These are phyloP conservation scores for Octopus bimaculoides DNA, from an alignment of 1,140 invertebrate species.

Conservation along the genomic window DNA sequence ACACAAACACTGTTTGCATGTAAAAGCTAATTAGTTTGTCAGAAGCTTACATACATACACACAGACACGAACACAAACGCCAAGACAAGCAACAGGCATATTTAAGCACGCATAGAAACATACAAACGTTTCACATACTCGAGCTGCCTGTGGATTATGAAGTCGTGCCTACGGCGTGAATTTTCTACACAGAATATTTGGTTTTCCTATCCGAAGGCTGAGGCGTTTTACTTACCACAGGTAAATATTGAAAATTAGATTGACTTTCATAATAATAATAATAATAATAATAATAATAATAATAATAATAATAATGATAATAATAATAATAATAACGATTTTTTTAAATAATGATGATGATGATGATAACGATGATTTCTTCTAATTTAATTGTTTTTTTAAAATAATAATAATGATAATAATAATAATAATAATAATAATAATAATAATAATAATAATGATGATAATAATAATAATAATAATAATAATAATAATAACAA, in stretches of 20 bases:
- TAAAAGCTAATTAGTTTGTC: neutral
- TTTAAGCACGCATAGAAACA: neutral
- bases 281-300: no score
- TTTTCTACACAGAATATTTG: neutral
- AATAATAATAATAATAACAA: no score
- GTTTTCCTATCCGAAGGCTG: constrained; percentile 3
- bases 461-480: no score
- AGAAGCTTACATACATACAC: neutral
- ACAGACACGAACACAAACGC: neutral
- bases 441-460: no score
- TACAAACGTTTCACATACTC: neutral
- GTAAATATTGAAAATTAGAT: neutral
- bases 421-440: no score
- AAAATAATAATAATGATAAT: no score
- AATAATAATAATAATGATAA: no score
- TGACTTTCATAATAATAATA: no score
- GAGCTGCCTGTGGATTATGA: neutral
- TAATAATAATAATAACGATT: no score
- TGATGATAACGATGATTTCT: no score
- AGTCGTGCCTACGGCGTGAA: neutral
- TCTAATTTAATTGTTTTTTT: no score
- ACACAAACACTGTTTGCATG: neutral
- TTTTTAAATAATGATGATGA: no score
- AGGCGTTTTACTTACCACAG: neutral
- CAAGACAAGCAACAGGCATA: neutral